These are phyloP conservation scores for Aplocera efformata DNA, from an alignment of 2,888 invertebrate species.

Conservation along the genomic window DNA sequence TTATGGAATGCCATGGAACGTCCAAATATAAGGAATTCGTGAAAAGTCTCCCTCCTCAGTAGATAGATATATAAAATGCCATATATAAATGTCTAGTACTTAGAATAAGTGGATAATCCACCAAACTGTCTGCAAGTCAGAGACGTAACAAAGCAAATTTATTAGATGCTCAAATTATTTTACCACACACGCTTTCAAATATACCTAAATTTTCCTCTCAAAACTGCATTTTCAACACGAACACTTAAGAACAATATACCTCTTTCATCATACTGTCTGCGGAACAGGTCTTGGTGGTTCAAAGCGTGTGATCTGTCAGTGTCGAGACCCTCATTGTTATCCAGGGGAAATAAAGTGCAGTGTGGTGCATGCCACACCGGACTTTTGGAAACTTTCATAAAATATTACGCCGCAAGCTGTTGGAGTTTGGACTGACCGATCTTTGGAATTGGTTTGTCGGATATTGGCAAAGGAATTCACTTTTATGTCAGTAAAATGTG, in stretches of 20 bases:
- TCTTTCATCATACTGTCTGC: conserved; percentile 25
- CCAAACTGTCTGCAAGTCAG: no score
- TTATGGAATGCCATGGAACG: no score
- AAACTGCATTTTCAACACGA: conserved; percentile 16
- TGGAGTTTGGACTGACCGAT: conserved; percentile 19
- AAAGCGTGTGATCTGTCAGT: conserved; percentile 55
- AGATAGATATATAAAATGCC: no score
- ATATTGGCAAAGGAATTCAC: no score
- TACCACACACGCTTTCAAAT: background rate
- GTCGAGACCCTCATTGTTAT: conserved; percentile 63
- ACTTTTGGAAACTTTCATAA: conserved; percentile 55
- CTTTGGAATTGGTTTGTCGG: conserved; percentile 7
- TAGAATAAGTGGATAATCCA: no score
- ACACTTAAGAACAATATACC: conserved; percentile 23
- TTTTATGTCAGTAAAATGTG: no score
- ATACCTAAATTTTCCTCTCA: conserved; percentile 16
- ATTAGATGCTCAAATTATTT: no score
- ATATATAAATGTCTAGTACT: no score
- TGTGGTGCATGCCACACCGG: conserved; percentile 39
- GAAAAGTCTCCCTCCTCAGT: no score
- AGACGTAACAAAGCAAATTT: no score
- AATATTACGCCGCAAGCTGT: conserved; percentile 43
- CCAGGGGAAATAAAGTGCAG: conserved; percentile 57
- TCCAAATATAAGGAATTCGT: no score
- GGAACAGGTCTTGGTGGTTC: conserved; percentile 22